These are phyloP conservation scores for Sylvilagus floridanus DNA, from an alignment of 2,797 vertebrate species.

Conservation along the genomic window DNA sequence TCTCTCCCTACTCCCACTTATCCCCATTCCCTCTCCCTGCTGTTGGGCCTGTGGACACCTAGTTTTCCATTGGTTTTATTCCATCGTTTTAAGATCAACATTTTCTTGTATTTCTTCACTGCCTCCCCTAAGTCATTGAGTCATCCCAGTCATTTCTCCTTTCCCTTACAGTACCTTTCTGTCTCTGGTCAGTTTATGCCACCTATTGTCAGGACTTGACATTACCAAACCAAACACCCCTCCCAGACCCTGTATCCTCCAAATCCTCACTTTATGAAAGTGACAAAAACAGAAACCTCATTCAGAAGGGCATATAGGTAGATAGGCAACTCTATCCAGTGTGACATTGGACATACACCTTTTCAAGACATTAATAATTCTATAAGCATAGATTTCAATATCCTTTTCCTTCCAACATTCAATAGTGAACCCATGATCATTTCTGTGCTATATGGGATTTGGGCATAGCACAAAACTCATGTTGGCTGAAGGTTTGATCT, in stretches of 20 bases:
- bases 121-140: neutral
- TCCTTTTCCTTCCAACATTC: too few relatives aligned
- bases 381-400: rapidly evolving
- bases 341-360: neutral
- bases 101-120: neutral
- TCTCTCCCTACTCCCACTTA: neutral
- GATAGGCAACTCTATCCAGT: neutral
- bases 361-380: neutral
- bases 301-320: neutral
- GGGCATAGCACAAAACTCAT: neutral
- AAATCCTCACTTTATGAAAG: neutral
- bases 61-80: neutral
- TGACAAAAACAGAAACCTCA: neutral
- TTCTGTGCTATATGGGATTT: neutral
- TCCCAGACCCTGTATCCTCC: neutral
- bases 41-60: neutral
- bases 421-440: too few relatives aligned
- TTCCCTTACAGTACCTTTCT: too few relatives aligned
- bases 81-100: neutral
- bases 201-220: neutral
- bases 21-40: rapidly evolving
- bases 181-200: neutral
- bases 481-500: neutral
- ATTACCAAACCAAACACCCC: neutral
- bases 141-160: neutral